Conservation (phyloP, 2,888 invertebrate genomes). For the Melanotus villosus region DNA sequence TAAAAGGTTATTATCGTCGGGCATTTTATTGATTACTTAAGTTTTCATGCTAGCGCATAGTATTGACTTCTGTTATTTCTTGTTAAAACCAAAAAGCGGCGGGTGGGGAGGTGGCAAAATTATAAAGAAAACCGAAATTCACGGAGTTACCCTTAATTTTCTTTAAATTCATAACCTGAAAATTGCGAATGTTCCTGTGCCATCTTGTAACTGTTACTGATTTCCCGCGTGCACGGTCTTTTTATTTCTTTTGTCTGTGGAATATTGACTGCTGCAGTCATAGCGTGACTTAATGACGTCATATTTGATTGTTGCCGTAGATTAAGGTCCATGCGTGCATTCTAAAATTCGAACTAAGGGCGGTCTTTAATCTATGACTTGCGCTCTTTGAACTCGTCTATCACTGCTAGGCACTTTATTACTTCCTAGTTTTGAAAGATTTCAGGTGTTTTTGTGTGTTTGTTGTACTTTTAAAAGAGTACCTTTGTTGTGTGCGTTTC, state of each 20-base stretch:
- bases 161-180: not conserved
- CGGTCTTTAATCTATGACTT: constrained; percentile 60
- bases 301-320: constrained; percentile 62
- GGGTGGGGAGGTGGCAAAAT: not conserved
- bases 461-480: not conserved
- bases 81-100: not conserved
- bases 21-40: constrained; percentile 58
- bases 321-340: constrained; percentile 61
- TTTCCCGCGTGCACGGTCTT: constrained; percentile 24
- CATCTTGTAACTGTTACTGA: constrained; percentile 28
- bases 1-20: constrained; percentile 63
- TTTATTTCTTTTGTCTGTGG: constrained; percentile 24
- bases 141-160: not conserved
- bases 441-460: constrained; percentile 30
- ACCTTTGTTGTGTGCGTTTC: constrained; percentile 1
- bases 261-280: constrained; percentile 58
- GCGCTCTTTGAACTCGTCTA: constrained; percentile 51
- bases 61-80: constrained; percentile 9
- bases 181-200: constrained; percentile 8
- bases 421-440: constrained; percentile 37
- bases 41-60: constrained; percentile 9
- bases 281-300: constrained; percentile 64
- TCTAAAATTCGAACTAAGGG: constrained; percentile 58
- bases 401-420: constrained; percentile 29
- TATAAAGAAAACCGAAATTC: too few relatives aligned